Percentiles rank a stretch among this genome's conserved stretches.
phyloP scores from a whole-genome alignment of 2,113 vertebrate genomes.

The Thymallus thymallus region DNA sequence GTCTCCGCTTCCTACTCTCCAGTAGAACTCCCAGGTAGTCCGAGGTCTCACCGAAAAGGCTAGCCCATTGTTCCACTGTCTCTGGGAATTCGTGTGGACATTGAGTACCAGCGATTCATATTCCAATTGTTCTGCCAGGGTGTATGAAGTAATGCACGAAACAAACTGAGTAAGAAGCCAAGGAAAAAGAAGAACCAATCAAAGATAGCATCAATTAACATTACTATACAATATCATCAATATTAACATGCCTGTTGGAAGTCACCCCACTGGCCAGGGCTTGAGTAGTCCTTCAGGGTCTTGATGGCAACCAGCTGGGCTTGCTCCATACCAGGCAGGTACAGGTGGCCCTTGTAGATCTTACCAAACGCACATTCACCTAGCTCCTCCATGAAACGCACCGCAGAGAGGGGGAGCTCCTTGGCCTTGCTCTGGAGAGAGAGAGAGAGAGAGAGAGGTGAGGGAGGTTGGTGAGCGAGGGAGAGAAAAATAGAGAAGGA shows the following conservation, averaged over 20 bases:
- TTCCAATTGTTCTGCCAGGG: no score
- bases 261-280: slow-evolving; percentile 88
- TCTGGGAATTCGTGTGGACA: no score
- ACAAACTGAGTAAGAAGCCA: no score
- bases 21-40: no score
- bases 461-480: not conserved
- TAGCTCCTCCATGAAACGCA: slow-evolving; percentile 98
- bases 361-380: slow-evolving; percentile 91
- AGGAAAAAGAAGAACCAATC: no score
- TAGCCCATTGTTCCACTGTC: no score
- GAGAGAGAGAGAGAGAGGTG: slow-evolving; percentile 2
- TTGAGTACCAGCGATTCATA: no score
- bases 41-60: no score
- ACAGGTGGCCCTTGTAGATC: slow-evolving; percentile 98
- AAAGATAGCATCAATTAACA: no score
- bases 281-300: slow-evolving; percentile 91
- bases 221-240: no score
- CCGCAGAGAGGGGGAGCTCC: slow-evolving; percentile 92
- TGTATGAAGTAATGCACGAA: no score
- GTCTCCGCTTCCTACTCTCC: no score
- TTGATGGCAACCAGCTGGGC: slow-evolving; percentile 96
- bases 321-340: slow-evolving; percentile 96
- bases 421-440: slow-evolving; percentile 88
- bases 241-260: slow-evolving; percentile 76
- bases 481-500: not conserved